Conservation (phyloP, 2,113 vertebrate species). For the Donacobius atricapilla region DNA sequence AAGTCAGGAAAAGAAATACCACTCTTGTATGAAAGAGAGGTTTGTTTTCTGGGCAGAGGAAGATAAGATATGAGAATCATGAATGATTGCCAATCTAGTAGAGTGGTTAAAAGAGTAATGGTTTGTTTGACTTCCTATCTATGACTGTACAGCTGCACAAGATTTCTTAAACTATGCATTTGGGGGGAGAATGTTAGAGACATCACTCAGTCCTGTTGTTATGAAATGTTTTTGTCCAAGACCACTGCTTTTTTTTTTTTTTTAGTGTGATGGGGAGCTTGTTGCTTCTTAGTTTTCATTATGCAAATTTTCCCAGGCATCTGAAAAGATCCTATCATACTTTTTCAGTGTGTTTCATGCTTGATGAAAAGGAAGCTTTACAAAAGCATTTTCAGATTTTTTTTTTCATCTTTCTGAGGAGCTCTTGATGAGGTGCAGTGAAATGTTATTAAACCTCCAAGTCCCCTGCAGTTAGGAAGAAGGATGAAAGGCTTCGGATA, state of each 20-base stretch:
- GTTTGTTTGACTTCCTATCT: neutral
- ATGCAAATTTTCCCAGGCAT: rapidly evolving
- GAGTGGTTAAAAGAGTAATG: neutral
- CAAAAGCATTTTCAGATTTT: neutral
- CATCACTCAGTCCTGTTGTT: neutral
- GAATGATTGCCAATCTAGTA: neutral
- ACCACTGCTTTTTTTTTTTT: neutral
- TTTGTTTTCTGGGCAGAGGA: neutral
- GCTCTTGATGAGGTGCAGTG: neutral
- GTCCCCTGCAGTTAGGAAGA: neutral
- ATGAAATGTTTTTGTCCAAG: neutral
- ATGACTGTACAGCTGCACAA: neutral
- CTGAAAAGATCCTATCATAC: neutral
- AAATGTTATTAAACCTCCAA: neutral
- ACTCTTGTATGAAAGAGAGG: neutral
- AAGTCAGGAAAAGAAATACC: neutral
- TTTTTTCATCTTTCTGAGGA: neutral
- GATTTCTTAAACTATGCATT: neutral
- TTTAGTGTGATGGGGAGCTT: neutral
- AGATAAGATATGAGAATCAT: neutral
- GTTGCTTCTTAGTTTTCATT: neutral
- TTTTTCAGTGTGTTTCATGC: neutral
- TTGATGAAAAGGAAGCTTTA: neutral
- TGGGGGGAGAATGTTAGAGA: neutral
- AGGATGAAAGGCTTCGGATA: neutral